Conservation (phyloP, 2,113 vertebrate species). For the Dryoscopus gambensis region DNA sequence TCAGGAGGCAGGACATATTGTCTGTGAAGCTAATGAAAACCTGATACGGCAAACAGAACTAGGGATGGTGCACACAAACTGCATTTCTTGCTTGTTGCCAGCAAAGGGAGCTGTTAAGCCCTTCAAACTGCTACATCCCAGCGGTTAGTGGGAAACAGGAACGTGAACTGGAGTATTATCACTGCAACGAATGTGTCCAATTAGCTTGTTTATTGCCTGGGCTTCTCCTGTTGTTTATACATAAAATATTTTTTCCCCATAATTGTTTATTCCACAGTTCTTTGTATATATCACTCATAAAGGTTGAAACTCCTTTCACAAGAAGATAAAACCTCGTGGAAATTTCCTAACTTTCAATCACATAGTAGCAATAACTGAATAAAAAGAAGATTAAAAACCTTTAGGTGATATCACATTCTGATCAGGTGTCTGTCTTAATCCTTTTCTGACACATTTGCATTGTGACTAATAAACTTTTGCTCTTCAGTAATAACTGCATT, state of each 20-base stretch:
- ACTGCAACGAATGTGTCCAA: not conserved
- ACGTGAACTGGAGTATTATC: not conserved
- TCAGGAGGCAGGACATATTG: not conserved
- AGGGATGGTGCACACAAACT: not conserved
- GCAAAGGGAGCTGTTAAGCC: conserved; percentile 34
- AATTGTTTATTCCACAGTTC: not conserved
- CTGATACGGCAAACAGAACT: fast-evolving
- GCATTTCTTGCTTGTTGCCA: conserved; percentile 5
- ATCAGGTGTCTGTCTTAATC: not conserved
- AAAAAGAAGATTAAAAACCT: not conserved
- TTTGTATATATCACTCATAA: not conserved
- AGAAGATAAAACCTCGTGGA: not conserved
- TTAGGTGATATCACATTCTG: not conserved
- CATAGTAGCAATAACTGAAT: not conserved
- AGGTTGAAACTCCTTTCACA: not conserved
- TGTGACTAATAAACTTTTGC: not conserved
- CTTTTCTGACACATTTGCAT: not conserved
- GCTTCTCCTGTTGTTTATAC: not conserved
- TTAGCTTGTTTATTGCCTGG: not conserved
- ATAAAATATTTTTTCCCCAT: not conserved
- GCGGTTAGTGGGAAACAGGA: fast-evolving
- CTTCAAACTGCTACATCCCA: not conserved
- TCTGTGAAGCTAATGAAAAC: not conserved
- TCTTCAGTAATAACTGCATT: not conserved
- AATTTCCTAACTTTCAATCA: not conserved